Evolutionary conservation across 2,888 invertebrate species (phyloP).

Genomic region (Cryptosula pallasiana): DNA sequence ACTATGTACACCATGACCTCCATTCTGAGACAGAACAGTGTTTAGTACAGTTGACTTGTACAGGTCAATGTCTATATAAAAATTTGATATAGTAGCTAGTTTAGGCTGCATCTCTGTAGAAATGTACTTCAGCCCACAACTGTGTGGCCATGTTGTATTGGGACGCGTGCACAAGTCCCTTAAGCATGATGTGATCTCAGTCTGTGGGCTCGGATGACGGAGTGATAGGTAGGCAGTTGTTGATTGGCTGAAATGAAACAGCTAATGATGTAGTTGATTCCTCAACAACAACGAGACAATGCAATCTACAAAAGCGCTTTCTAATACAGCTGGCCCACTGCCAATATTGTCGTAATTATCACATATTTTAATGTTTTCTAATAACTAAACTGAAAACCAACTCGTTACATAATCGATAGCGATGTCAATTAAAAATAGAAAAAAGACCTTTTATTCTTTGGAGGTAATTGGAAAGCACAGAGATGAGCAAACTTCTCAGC

Average conservation of each 20-base stretch:
- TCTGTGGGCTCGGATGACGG: neutral
- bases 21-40: neutral
- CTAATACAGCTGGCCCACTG: no score
- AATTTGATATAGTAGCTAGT: neutral
- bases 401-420: no score
- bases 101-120: neutral
- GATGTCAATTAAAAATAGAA: no score
- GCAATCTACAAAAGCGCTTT: no score
- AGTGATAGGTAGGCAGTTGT: neutral
- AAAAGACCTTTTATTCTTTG: neutral
- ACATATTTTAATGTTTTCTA: no score
- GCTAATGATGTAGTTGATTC: no score
- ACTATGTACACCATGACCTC: constrained; percentile 4
- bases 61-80: neutral
- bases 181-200: neutral
- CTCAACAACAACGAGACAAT: no score
- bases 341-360: no score
- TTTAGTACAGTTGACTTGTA: constrained; percentile 5
- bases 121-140: neutral
- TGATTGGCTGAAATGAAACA: neutral
- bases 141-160: neutral
- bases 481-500: constrained; percentile 24
- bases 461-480: neutral
- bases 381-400: no score
- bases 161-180: neutral